Evolutionary conservation across 1,140 invertebrate species (phyloP).

Genomic region (Brachionus rotundiformis): DNA sequence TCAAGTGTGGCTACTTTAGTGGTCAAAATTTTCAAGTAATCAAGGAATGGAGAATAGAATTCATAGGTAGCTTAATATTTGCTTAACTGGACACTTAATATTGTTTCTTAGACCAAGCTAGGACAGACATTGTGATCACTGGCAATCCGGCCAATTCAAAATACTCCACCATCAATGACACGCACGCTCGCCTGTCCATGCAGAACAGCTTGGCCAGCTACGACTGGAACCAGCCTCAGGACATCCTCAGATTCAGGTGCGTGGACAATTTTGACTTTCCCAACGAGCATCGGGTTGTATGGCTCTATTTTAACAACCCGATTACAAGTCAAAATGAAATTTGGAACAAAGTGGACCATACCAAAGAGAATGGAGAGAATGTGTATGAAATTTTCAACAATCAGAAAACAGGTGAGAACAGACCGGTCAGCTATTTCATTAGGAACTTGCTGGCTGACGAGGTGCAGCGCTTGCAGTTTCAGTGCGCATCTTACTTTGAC

Average conservation of each 20-base stretch:
- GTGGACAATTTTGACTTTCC: slow-evolving; percentile 34
- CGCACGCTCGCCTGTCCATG: not conserved
- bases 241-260: slow-evolving; percentile 11
- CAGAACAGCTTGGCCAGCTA: not conserved
- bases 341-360: slow-evolving; percentile 27
- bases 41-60: slow-evolving; percentile 20
- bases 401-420: not conserved
- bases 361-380: not conserved
- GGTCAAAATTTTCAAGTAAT: slow-evolving; percentile 9
- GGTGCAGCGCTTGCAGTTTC: not conserved
- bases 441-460: not conserved
- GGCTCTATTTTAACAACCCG: slow-evolving; percentile 37
- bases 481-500: slow-evolving; percentile 37
- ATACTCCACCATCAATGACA: not conserved
- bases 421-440: not conserved
- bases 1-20: not conserved
- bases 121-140: not conserved
- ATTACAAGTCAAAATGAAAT: not conserved
- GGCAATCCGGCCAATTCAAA: not conserved
- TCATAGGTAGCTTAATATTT: not conserved
- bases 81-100: not conserved
- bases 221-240: slow-evolving; percentile 8
- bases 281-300: not conserved
- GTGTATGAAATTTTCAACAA: slow-evolving; percentile 31
- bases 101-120: not conserved